Evolutionary conservation across 2,888 invertebrate species (phyloP), one percentile per base, ranked within the genome.

Genomic region (Drosophila testacea): DNA sequence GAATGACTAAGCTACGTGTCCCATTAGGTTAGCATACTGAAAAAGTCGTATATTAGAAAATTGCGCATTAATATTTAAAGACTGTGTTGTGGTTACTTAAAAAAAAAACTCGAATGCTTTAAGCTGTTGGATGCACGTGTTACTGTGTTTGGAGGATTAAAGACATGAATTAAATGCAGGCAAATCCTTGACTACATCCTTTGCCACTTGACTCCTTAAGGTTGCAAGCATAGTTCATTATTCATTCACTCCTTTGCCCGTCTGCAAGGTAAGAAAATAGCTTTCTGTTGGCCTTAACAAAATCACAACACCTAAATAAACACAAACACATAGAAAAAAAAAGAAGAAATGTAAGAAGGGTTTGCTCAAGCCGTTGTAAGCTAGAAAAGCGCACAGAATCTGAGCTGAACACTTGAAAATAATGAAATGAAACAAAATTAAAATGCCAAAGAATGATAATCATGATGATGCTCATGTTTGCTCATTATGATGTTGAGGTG

Each of bases 371-470:
- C 44, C 13, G 41, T 64, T 42, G 41, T 69, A 69, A 80, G 83
- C 71, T 75, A 59, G 59, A 68, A 70, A 78, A 78, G 73, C 73
- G 69, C 77, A 75, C 66, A 59, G 61, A 65, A 44, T 44, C 57
- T 42, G 32, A 32, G 9, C 48, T 44, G 47, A 72, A 44, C 69
- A 73, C 83, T 83, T 80, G 69, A 86, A 59, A 51, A 72, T 73
- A 72, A 83, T 79, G 73, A 83, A 86, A 77, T 73, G 73, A 80
- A 73, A 81, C 74, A 69, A 83, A 73, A 83, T 78, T 67, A 83
- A 79, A 86, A 76, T 67, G 61, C 65, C 57, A 68, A 61, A 54
- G 59, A 46, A 39, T 27, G 32, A 65, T 16, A 16, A 16, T 67
- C 32, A 68, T 60, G 41, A 47, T 56, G 51, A 48, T 48, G 7